Percentiles rank a stretch among this genome's conserved stretches.
Conservation (phyloP, 2,113 vertebrate genomes). For the Lasiurus borealis region DNA sequence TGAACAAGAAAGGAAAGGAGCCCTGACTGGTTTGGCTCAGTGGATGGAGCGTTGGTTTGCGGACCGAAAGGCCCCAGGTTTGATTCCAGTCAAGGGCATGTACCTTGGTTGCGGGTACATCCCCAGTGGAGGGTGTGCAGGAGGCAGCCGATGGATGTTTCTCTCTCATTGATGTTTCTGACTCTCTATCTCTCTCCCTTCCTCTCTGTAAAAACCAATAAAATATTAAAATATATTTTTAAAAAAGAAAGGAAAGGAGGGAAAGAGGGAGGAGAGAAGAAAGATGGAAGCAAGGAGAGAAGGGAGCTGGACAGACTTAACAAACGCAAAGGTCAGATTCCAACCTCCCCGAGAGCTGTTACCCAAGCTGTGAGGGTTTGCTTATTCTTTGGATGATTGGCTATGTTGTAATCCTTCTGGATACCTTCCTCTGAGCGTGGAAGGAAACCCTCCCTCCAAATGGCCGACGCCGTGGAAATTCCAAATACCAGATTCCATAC, state of each 20-base stretch:
- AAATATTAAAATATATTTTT: too few relatives aligned
- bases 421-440: neutral
- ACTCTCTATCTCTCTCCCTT: too few relatives aligned
- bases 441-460: neutral
- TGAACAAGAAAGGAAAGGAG: neutral
- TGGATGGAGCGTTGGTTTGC: too few relatives aligned
- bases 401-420: neutral
- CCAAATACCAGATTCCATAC: neutral
- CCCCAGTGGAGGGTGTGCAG: too few relatives aligned
- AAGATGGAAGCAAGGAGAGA: neutral
- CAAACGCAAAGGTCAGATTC: neutral
- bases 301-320: neutral
- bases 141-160: too few relatives aligned
- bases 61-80: too few relatives aligned
- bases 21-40: too few relatives aligned
- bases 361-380: neutral
- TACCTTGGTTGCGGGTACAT: too few relatives aligned
- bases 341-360: neutral
- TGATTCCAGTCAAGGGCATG: too few relatives aligned
- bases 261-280: neutral
- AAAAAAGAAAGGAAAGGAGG: neutral
- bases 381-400: neutral
- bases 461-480: neutral
- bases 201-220: too few relatives aligned
- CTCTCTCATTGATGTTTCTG: too few relatives aligned